Evolutionary conservation across 2,797 vertebrate species (phyloP).

Genomic region (Phrynocephalus forsythii): DNA sequence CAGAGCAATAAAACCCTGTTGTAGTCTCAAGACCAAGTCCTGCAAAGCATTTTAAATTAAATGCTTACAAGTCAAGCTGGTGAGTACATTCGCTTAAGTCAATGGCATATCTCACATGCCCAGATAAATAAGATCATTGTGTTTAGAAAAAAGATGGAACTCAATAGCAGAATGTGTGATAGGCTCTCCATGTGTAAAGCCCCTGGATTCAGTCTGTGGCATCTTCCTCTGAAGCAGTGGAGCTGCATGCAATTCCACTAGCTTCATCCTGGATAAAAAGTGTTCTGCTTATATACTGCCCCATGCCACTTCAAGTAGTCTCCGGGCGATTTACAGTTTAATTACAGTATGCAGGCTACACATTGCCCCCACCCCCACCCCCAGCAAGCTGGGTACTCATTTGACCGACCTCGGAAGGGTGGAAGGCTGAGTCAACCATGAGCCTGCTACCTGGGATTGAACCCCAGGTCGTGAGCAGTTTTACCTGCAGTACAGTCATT

Average conservation of each 20-base stretch:
- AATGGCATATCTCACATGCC: constrained; percentile 24
- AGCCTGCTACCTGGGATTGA: too few species aligned
- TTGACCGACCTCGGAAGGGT: too few species aligned
- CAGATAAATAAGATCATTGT: accelerated
- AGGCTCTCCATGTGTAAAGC: neutral
- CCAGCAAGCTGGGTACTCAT: too few species aligned
- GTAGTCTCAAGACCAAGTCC: neutral
- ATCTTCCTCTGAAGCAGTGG: constrained; percentile 1
- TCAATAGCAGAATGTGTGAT: constrained; percentile 10
- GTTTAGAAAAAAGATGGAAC: neutral
- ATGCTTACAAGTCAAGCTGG: constrained; percentile 7
- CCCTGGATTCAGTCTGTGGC: neutral
- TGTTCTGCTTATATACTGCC: too few species aligned
- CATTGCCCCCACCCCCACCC: too few species aligned
- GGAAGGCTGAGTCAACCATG: too few species aligned
- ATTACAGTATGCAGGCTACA: too few species aligned
- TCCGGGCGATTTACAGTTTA: too few species aligned
- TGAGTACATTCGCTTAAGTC: constrained; percentile 10
- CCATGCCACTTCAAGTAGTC: too few species aligned
- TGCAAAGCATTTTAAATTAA: constrained; percentile 18
- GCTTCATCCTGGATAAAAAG: neutral
- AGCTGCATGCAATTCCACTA: neutral
- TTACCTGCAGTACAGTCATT: too few species aligned
- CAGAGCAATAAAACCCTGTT: constrained; percentile 43
- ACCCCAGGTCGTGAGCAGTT: too few species aligned